These are phyloP conservation scores for Catostomus latipinnis DNA, from an alignment of 2,797 vertebrate species.

Conservation along the genomic window DNA sequence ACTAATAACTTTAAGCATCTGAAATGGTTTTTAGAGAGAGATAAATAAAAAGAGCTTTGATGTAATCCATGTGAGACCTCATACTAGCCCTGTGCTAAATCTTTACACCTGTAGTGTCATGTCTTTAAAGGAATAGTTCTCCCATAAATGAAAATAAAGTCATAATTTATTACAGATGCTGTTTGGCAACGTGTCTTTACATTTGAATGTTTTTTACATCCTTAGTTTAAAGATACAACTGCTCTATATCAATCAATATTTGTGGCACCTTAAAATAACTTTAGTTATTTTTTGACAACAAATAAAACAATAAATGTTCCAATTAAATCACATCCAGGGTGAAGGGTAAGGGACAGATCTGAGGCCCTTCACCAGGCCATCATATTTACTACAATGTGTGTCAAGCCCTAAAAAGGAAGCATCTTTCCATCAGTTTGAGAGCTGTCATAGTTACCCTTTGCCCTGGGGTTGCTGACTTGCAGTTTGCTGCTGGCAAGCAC, in stretches of 20 bases:
- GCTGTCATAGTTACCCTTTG: slow-evolving; percentile 50
- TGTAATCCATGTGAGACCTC: not conserved
- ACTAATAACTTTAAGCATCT: not conserved
- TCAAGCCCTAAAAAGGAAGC: slow-evolving; percentile 17
- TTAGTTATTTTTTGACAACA: not conserved
- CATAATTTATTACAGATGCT: too few species aligned
- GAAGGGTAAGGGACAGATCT: not conserved
- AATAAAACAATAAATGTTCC: not conserved
- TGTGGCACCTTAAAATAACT: slow-evolving; percentile 11
- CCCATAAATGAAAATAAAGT: too few species aligned
- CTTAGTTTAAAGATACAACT: not conserved
- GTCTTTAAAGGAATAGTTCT: too few species aligned
- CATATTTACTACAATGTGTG: not conserved
- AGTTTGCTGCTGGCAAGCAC: slow-evolving; percentile 58
- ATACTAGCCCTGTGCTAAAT: not conserved
- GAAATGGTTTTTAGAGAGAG: not conserved
- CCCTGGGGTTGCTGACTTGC: slow-evolving; percentile 59
- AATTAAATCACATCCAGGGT: not conserved
- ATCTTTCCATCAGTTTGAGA: slow-evolving; percentile 45
- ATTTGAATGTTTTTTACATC: too few species aligned
- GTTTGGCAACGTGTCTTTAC: too few species aligned
- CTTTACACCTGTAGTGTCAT: not conserved
- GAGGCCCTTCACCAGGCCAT: not conserved
- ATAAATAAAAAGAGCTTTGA: not conserved
- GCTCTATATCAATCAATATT: not conserved